Percentiles rank a stretch among this genome's conserved stretches.
Conservation (phyloP, 2,888 invertebrate species). For the Plutella xylostella region DNA sequence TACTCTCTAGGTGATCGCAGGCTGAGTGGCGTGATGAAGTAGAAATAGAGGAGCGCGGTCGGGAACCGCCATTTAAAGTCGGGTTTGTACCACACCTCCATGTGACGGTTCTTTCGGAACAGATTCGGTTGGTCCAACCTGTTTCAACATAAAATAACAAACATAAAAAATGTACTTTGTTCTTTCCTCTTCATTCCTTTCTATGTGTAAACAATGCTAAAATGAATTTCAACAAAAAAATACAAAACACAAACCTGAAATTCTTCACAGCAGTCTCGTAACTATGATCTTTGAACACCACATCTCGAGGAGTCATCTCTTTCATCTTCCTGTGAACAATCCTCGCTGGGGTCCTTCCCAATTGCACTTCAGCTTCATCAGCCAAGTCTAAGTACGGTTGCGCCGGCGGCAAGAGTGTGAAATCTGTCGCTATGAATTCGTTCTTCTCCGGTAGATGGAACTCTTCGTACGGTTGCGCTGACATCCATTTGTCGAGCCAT, state of each 20-base stretch:
- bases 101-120: slow-evolving; percentile 51
- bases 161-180: slow-evolving; percentile 3
- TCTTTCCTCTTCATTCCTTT: too few relatives aligned
- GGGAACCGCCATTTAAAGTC: slow-evolving; percentile 88
- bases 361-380: too few relatives aligned
- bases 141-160: slow-evolving; percentile 6
- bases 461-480: slow-evolving; percentile 61
- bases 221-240: too few relatives aligned
- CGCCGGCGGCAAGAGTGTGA: slow-evolving; percentile 66
- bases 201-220: too few relatives aligned
- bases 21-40: slow-evolving; percentile 77
- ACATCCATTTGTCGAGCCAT: slow-evolving; percentile 75
- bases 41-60: slow-evolving; percentile 78
- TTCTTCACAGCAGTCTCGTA: slow-evolving; percentile 51
- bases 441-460: slow-evolving; percentile 80
- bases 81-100: slow-evolving; percentile 86
- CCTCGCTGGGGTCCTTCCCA: too few relatives aligned
- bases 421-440: slow-evolving; percentile 78
- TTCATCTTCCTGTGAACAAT: too few relatives aligned
- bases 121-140: slow-evolving; percentile 57
- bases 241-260: slow-evolving; percentile 51
- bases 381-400: slow-evolving; percentile 35
- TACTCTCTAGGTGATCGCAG: slow-evolving; percentile 75
- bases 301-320: too few relatives aligned
- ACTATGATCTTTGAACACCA: slow-evolving; percentile 38